phyloP scores from a whole-genome alignment of 2,113 vertebrate species.

The Ameiurus melas region DNA sequence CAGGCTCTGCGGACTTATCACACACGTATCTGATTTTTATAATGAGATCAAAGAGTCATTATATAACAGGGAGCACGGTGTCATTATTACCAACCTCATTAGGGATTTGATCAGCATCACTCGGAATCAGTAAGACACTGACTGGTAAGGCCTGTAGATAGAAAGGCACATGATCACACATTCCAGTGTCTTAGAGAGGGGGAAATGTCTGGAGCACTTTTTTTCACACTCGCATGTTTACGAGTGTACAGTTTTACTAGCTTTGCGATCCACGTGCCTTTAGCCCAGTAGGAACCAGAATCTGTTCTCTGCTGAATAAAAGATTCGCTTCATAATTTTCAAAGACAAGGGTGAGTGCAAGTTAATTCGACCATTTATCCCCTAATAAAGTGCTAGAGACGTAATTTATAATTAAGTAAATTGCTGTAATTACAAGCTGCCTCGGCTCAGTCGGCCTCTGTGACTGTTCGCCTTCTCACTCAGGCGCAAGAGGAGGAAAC shows the following conservation, averaged over 20 bases:
- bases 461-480: constrained; percentile 28
- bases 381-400: constrained; percentile 43
- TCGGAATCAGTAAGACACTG: not conserved
- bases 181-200: not conserved
- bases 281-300: not conserved
- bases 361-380: constrained; percentile 52
- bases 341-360: constrained; percentile 25
- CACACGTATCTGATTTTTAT: not conserved
- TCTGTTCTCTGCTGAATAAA: constrained; percentile 31
- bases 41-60: not conserved
- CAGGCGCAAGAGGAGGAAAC: constrained; percentile 31
- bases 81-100: not conserved
- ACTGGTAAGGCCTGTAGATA: not conserved
- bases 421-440: constrained; percentile 41
- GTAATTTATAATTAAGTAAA: constrained; percentile 50
- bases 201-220: not conserved
- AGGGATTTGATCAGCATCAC: not conserved
- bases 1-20: not conserved
- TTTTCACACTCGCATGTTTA: not conserved
- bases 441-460: constrained; percentile 38
- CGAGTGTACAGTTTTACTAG: not conserved
- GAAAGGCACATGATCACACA: not conserved
- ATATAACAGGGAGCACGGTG: not conserved
- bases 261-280: not conserved
- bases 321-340: constrained; percentile 41